Evolutionary conservation across 2,113 vertebrate genomes (phyloP), one percentile per base, ranked within the genome.

Genomic region (Patagioenas fasciata): DNA sequence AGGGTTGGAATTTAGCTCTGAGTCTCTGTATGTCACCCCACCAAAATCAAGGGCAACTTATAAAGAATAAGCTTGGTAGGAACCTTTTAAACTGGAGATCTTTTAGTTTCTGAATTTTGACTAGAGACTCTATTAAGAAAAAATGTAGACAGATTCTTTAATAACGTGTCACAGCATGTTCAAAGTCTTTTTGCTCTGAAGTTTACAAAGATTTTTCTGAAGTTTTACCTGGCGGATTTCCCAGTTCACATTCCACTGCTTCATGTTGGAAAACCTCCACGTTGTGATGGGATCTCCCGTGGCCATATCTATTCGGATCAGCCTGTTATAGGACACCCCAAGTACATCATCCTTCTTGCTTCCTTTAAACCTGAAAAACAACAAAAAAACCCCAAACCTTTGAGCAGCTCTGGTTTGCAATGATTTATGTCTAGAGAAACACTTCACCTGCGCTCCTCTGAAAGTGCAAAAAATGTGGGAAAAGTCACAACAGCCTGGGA

Each of bases 181-280:
- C 58, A 53, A 53, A 69, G 69, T 92, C 38, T 67, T 78, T 58
- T 88, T 54, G 58, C 32, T n/a, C 51, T 42, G 50, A 72, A 31
- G 32, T 64, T 86, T 91, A 70, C 58, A 75, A 88, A 60, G 44
- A 44, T 47, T 84, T 78, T 85, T 89, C 44, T 85, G 65, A 95
- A 82, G 15, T 66, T 80, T 93, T 93, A 99, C 99, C 98, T 99
- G 99, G 95, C 98, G 98, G 89, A 99, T 99, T 97, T 99, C 99
- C 99, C 99, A 99, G 97, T 99, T 99, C 56, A 99, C 99, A 53
- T 99, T 99, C 99, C 99, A 99, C 96, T 99, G 99, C 95, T 99
- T 99, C 98, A 99, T 99, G 96, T 98, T 99, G 94, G 99, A 97
- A 51, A 99, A 99, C 95, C 99, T 99, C 99, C 99, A 99, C 0